These are phyloP conservation scores for Callithrix jacchus DNA, from an alignment of 2,113 vertebrate genomes.

Conservation along the genomic window DNA sequence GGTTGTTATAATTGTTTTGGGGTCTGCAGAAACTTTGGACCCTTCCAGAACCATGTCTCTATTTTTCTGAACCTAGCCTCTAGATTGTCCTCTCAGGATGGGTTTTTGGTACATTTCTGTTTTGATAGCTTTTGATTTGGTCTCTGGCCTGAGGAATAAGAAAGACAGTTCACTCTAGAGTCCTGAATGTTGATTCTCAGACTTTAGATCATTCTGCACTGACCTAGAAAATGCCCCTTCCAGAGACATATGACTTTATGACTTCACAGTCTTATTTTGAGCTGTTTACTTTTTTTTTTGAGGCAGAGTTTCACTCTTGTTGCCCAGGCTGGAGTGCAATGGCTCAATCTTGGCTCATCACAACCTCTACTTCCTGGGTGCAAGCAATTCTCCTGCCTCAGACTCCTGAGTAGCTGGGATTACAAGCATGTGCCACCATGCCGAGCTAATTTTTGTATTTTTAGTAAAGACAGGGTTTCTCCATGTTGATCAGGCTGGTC, in stretches of 20 bases:
- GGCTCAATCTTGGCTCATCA: too few relatives aligned
- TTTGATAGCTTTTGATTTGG: conserved; percentile 2
- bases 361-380: too few relatives aligned
- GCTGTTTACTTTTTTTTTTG: background rate
- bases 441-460: too few relatives aligned
- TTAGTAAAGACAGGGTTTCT: too few relatives aligned
- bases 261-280: background rate
- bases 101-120: background rate
- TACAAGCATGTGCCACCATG: too few relatives aligned
- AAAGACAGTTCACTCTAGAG: background rate
- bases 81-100: background rate
- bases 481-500: too few relatives aligned
- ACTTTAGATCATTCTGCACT: background rate
- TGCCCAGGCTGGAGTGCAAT: too few relatives aligned
- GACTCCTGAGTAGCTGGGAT: too few relatives aligned
- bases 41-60: conserved; percentile 17
- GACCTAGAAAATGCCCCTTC: background rate
- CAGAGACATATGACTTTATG: background rate
- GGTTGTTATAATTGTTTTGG: background rate
- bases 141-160: background rate
- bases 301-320: too few relatives aligned
- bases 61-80: background rate
- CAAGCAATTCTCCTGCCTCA: too few relatives aligned
- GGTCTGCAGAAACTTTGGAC: background rate
- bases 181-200: background rate